Conservation (phyloP, 1,140 invertebrate species). For the Drosophila ananassae region DNA sequence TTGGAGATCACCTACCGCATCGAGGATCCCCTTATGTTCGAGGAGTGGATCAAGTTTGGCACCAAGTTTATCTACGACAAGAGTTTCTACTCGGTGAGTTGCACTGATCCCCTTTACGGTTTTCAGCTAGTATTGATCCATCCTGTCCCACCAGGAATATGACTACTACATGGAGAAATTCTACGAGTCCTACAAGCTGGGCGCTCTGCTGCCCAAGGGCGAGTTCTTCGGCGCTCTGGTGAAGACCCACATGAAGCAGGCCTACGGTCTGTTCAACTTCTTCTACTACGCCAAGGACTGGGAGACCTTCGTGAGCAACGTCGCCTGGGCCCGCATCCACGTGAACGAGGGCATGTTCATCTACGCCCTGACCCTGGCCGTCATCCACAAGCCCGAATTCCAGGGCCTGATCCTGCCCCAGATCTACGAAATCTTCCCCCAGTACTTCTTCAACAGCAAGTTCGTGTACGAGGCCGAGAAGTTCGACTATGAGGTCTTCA, state of each 20-base stretch:
- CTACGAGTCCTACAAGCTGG: constrained; percentile 85
- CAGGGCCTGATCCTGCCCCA: constrained; percentile 86
- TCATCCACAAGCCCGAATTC: constrained; percentile 86
- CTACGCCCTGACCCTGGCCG: constrained; percentile 86
- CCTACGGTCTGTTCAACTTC: constrained; percentile 87
- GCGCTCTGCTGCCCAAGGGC: constrained; percentile 85
- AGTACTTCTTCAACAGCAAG: constrained; percentile 86
- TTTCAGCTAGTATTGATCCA: background rate
- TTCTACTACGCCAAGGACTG: constrained; percentile 89
- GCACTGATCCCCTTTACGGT: background rate
- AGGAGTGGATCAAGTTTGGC: constrained; percentile 65
- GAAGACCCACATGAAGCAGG: constrained; percentile 86
- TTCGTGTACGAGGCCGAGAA: constrained; percentile 85
- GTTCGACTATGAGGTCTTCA: constrained; percentile 83
- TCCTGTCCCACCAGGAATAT: constrained; percentile 80
- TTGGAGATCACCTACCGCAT: constrained; percentile 88
- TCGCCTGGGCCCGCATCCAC: constrained; percentile 85
- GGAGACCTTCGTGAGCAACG: constrained; percentile 87
- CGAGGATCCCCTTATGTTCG: constrained; percentile 76
- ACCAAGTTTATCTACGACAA: constrained; percentile 47
- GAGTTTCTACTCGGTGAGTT: constrained; percentile 76
- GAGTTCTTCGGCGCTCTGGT: constrained; percentile 87
- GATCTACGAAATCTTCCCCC: constrained; percentile 87
- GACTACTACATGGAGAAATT: constrained; percentile 86
- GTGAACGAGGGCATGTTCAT: constrained; percentile 87